Percentiles rank a stretch among this genome's conserved stretches.
Conservation (phyloP, 2,113 vertebrate genomes). For the Hyla sarda region DNA sequence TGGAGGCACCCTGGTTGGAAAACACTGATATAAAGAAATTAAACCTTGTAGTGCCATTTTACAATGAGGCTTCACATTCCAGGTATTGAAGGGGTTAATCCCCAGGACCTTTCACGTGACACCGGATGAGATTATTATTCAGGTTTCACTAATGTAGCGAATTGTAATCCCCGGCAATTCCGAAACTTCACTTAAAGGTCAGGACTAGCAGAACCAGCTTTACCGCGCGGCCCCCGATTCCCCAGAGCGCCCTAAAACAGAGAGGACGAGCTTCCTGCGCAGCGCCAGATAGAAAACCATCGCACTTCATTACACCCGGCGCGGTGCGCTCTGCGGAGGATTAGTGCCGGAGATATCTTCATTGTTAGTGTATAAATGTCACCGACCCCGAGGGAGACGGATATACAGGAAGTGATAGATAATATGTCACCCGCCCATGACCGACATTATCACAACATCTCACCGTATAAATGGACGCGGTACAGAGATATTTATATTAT, state of each 20-base stretch:
- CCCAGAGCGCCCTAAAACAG: constrained; percentile 12
- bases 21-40: too few relatives aligned
- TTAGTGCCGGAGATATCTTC: not conserved
- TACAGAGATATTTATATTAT: too few relatives aligned
- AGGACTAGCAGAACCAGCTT: constrained; percentile 18
- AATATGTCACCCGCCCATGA: not conserved
- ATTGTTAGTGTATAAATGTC: not conserved
- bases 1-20: too few relatives aligned
- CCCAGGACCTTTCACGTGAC: not conserved
- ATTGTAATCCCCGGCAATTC: not conserved
- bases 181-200: constrained; percentile 34
- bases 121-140: not conserved
- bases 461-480: too few relatives aligned
- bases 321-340: not conserved
- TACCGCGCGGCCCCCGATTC: not conserved
- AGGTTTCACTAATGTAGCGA: not conserved
- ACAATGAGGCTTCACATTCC: too few relatives aligned
- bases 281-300: not conserved
- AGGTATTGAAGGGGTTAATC: not conserved
- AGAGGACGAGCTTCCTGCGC: not conserved
- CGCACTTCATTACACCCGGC: not conserved
- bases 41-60: too few relatives aligned
- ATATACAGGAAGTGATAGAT: not conserved
- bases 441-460: not conserved
- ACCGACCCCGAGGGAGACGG: not conserved